Evolutionary conservation across 2,113 vertebrate genomes (phyloP), one percentile per base, ranked within the genome.

Genomic region (Pelusios castaneus): DNA sequence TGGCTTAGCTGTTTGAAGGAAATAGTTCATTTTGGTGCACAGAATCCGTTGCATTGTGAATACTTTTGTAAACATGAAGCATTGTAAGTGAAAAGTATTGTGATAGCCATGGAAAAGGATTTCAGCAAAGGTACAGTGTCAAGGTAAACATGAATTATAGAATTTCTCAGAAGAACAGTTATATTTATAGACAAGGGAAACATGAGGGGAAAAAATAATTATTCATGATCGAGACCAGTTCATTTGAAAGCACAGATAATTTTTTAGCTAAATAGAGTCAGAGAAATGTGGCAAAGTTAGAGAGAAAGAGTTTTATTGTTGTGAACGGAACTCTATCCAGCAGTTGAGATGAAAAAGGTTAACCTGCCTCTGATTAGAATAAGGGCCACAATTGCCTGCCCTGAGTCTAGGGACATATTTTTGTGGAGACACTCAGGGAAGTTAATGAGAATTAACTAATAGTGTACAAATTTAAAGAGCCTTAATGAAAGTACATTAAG

Each of bases 321-420:
- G 34, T n/a, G 60, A n/a, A 67, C 60, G 49, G 31, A 60, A 17
- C 54, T 80, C 84, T 51, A 47, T 60, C 88, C 21, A 17, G 29
- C 38, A 52, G 45, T 45, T 22, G 73, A 10, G 52, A 8, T 16
- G 5, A 80, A 55, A 84, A 17, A 0, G 1, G 6, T 75, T 38
- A 1, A 12, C 17, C 60, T 67, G 8, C 60, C 21, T 34, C 51
- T 84, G 24, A 2, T 31, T 38, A 0, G 0, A 82, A 81, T 43
- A 75, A 75, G 21, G 41, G 22, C 5, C 70, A 41, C 70, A 41
- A 8, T 41, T 43, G 70, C 10, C 22, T 75, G 41, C 38, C 31
- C 38, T 43, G 70, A 25, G 11, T 43, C n/a, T 43, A 75, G 70
- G 93, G 43, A 19, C 0, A 0, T 22, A 7, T 54, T 45, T 89